Conservation (phyloP, 2,888 invertebrate genomes). For the Agrenia bidenticulata region DNA sequence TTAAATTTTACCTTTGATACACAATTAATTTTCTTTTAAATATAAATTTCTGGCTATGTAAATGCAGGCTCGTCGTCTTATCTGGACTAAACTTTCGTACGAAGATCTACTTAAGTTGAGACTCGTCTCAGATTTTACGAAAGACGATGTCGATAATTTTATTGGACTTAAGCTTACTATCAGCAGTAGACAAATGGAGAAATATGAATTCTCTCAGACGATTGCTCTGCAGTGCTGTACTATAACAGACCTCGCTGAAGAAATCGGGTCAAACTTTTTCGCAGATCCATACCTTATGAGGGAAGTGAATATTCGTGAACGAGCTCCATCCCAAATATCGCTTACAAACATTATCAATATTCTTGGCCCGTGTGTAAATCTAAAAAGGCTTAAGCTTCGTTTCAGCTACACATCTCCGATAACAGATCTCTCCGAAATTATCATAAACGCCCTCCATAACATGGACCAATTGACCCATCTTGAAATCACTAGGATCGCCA, state of each 20-base stretch:
- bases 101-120: conserved; percentile 29
- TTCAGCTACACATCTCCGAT: conserved; percentile 22
- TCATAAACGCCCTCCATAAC: conserved; percentile 23
- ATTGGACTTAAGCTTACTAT: conserved; percentile 27
- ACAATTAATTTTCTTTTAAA: too few relatives aligned
- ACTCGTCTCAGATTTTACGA: conserved; percentile 26
- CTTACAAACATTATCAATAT: conserved; percentile 25
- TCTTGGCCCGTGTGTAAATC: conserved; percentile 26
- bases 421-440: conserved; percentile 23
- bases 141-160: conserved; percentile 28
- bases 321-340: conserved; percentile 22
- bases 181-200: conserved; percentile 13
- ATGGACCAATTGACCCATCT: conserved; percentile 25
- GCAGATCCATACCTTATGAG: conserved; percentile 27
- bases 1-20: too few relatives aligned
- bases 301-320: conserved; percentile 27
- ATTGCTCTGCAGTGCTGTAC: conserved; percentile 28
- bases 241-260: conserved; percentile 25
- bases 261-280: conserved; percentile 28
- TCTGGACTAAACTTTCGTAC: conserved; percentile 7
- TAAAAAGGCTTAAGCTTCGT: conserved; percentile 26
- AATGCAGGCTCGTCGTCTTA: neutral
- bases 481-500: conserved; percentile 17
- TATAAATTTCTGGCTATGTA: too few relatives aligned
- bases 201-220: conserved; percentile 30